phyloP scores from a whole-genome alignment of 2,797 vertebrate genomes.

The Rhinogobio ventralis region DNA sequence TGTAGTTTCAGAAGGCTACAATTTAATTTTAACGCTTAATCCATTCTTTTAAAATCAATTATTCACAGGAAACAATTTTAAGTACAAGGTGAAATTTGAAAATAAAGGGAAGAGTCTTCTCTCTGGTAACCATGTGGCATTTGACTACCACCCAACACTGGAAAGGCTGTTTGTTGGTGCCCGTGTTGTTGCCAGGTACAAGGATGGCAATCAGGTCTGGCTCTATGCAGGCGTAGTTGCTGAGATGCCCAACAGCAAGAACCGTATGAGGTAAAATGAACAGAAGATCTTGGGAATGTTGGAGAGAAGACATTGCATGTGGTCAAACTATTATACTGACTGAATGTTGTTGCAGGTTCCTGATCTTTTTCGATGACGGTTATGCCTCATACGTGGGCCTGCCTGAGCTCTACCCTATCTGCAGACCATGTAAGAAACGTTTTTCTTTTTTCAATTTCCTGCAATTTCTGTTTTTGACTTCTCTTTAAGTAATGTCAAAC shows the following conservation, averaged over 20 bases:
- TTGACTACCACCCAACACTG: constrained; percentile 89
- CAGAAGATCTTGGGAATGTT: too few relatives aligned
- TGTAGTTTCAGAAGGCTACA: background rate
- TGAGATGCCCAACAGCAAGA: constrained; percentile 95
- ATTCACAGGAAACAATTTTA: constrained; percentile 82
- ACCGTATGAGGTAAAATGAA: constrained; percentile 88
- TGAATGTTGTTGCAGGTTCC: constrained; percentile 79
- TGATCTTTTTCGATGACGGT: constrained; percentile 98
- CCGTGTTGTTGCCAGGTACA: constrained; percentile 96
- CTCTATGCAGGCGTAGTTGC: constrained; percentile 98
- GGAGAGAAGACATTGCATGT: background rate
- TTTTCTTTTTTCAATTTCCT: background rate
- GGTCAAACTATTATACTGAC: background rate
- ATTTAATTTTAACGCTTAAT: background rate
- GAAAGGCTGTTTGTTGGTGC: constrained; percentile 92
- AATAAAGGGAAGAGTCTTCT: constrained; percentile 97
- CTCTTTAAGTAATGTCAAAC: background rate
- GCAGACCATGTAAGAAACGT: constrained; percentile 85
- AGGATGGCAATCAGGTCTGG: constrained; percentile 95
- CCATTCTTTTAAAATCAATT: background rate
- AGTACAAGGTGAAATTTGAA: constrained; percentile 98
- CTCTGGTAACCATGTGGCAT: constrained; percentile 96
- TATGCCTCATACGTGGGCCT: constrained; percentile 95
- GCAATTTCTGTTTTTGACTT: background rate
- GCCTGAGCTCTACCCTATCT: constrained; percentile 91